Percentiles rank a stretch among this genome's conserved stretches.
phyloP scores from a whole-genome alignment of 1,140 invertebrate species.

The Microplitis demolitor region DNA sequence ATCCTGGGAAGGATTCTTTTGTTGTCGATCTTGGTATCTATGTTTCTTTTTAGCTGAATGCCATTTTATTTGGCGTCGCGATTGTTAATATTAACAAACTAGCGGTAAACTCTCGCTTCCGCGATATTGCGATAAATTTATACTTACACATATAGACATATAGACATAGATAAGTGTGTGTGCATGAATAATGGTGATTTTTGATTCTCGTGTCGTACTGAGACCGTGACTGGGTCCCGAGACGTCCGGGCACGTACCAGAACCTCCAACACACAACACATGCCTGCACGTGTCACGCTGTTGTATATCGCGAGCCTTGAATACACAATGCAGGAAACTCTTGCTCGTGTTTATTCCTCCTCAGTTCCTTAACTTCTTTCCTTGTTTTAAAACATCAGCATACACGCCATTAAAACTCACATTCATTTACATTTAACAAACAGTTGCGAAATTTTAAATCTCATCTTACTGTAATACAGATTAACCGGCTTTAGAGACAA shows the following conservation, averaged over 20 bases:
- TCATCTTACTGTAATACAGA: neutral
- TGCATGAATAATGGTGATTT: neutral
- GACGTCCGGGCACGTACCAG: neutral
- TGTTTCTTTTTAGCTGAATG: too few species aligned
- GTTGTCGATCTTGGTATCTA: too few species aligned
- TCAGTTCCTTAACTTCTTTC: too few species aligned
- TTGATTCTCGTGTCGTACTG: neutral
- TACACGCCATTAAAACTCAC: neutral
- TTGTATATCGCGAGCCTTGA: conserved; percentile 3
- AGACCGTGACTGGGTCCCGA: conserved; percentile 1
- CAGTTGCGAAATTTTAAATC: too few species aligned
- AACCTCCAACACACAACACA: neutral
- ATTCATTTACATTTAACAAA: neutral
- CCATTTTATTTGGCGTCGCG: too few species aligned
- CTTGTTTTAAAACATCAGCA: neutral
- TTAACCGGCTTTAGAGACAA: neutral
- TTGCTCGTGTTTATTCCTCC: neutral
- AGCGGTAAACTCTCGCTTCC: too few species aligned
- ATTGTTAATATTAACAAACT: too few species aligned
- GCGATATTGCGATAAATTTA: too few species aligned
- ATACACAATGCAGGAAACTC: conserved; percentile 6
- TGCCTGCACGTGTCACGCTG: conserved; percentile 16
- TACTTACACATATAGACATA: too few species aligned
- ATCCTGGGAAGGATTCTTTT: too few species aligned
- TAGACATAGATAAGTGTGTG: too few species aligned